Percentiles rank a stretch among this genome's conserved stretches.
phyloP scores from a whole-genome alignment of 2,888 invertebrate genomes.

The Rutpela maculata region DNA sequence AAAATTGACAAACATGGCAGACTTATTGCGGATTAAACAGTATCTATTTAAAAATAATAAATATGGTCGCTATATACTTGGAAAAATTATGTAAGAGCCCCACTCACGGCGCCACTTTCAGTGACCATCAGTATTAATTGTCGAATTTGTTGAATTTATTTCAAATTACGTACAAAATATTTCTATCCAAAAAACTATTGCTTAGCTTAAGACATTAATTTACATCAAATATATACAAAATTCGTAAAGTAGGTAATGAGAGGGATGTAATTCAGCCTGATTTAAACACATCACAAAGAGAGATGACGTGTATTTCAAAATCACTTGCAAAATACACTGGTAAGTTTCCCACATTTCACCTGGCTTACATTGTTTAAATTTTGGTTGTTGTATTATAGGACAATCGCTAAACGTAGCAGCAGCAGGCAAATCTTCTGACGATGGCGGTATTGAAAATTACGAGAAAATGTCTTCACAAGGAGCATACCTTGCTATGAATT shows the following conservation, averaged over 20 bases:
- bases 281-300: slow-evolving; percentile 62
- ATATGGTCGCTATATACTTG: too few relatives aligned
- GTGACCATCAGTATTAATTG: too few relatives aligned
- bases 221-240: neutral
- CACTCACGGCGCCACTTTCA: too few relatives aligned
- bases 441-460: slow-evolving; percentile 65
- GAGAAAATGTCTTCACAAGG: slow-evolving; percentile 63
- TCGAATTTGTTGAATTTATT: too few relatives aligned
- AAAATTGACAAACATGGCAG: too few relatives aligned
- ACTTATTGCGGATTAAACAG: too few relatives aligned
- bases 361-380: neutral
- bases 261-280: slow-evolving; percentile 68
- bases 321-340: slow-evolving; percentile 55
- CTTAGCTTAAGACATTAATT: too few relatives aligned
- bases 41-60: too few relatives aligned
- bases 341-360: slow-evolving; percentile 35
- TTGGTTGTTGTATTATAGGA: slow-evolving; percentile 44
- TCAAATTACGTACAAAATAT: too few relatives aligned
- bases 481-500: slow-evolving; percentile 62
- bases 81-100: too few relatives aligned
- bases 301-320: slow-evolving; percentile 66
- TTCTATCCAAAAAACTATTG: too few relatives aligned
- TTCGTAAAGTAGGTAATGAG: slow-evolving; percentile 56
- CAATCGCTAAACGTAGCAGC: slow-evolving; percentile 51
- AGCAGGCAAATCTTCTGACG: slow-evolving; percentile 62